Conservation (phyloP, 2,888 invertebrate genomes). For the Pantelozetes paolii region DNA sequence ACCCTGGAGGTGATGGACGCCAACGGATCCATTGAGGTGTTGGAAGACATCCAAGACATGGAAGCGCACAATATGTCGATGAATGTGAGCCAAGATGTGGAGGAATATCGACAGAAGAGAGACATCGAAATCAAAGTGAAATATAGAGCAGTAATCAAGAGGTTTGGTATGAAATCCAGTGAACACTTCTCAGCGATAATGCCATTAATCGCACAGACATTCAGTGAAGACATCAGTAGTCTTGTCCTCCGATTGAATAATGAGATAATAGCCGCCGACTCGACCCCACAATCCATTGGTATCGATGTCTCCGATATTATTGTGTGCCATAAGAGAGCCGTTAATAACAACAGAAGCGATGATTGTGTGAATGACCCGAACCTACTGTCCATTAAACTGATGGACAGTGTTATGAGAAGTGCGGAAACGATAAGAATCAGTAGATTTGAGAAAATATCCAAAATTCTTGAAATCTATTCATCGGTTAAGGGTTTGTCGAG, state of each 20-base stretch:
- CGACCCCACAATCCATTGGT: slow-evolving; percentile 15
- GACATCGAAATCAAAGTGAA: slow-evolving; percentile 9
- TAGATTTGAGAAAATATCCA: background rate
- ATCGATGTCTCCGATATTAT: background rate
- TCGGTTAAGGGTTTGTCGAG: background rate
- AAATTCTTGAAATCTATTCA: background rate
- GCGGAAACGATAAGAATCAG: background rate
- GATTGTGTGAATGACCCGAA: background rate
- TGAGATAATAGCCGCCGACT: background rate
- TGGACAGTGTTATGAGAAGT: background rate
- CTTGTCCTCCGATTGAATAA: background rate
- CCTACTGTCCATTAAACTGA: background rate
- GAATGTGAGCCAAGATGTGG: background rate
- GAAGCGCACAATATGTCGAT: background rate
- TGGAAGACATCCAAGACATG: background rate
- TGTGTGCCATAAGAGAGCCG: background rate
- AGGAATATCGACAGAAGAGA: background rate
- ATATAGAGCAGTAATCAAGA: background rate
- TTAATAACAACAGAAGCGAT: background rate
- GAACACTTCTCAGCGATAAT: background rate
- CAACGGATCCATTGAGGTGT: background rate
- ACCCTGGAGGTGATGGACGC: background rate
- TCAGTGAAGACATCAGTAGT: background rate
- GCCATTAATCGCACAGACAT: background rate
- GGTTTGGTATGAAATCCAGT: background rate